Base-by-base conservation (phyloP, 2,797 vertebrate genomes). In the Microctenopoma stevenorrisi region DNA sequence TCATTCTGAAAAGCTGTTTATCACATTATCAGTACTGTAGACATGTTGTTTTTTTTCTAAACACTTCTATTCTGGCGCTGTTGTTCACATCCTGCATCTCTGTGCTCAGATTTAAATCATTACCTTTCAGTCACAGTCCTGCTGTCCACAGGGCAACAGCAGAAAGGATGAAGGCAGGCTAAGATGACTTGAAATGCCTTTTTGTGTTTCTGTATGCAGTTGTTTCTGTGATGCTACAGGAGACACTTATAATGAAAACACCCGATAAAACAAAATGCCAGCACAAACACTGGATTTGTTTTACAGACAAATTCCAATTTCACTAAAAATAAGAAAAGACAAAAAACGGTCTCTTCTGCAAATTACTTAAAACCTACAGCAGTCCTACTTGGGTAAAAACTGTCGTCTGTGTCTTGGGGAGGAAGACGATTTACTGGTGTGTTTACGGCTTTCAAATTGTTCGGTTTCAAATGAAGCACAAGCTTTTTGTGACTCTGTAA, bases 241-340 rank as follows among this genome's bases (percentile, higher is more conserved):
- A 64, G 43, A 68, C 50, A 44, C 16, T 64, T 50, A 37, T 58
- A 55, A 63, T 70, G 25, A 53, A 14, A 57, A 40, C 40, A 7
- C 9, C 22, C 35, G 25, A 84, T 58, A 16, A 47, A 53, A 65
- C 18, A 22, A 59, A 46, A 25, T 46, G 37, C 35, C 8, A 1
- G 25, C 4, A 2, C 4, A 42, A 8, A 2, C 8, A 5, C 43
- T 48, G 16, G 40, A 52, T 52, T 49, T 64, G 18, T 71, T n/a
- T 16, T 10, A 35, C 40, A 62, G 53, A 72, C 15, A 47, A 9
- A 64, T 4, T 4, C 43, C 38, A 49, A 49, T 59, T 48, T 62
- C 12, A 25, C 14, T 12, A 4, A 9, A 22, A 25, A 56, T 33
- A 26, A 5, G 37, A 61, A 56, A 48, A 12, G 38, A 3, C 42